Conservation (phyloP, 92 coral and sea anemone genomes). For the Bergia sp. region DNA sequence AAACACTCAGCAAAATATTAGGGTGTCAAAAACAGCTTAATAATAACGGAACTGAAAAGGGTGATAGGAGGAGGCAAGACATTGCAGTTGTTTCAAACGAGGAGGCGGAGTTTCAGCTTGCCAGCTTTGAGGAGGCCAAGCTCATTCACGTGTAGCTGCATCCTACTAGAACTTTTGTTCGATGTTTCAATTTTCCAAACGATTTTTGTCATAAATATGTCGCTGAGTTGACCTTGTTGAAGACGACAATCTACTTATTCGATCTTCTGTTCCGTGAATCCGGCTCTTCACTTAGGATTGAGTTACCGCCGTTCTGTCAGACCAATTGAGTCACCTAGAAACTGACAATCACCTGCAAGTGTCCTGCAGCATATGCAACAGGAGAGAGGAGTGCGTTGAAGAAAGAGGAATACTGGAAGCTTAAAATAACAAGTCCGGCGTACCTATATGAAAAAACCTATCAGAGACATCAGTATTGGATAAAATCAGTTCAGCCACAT, state of each 20-base stretch:
- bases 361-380: background rate
- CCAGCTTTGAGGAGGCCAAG: too few species aligned
- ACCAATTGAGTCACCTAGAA: background rate
- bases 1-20: background rate
- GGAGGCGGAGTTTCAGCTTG: constrained; percentile 20
- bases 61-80: background rate
- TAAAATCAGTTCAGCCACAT: background rate
- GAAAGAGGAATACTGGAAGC: too few species aligned
- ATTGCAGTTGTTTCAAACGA: background rate
- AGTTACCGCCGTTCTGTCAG: background rate
- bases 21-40: background rate
- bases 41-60: background rate
- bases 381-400: background rate
- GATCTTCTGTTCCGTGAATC: too few species aligned
- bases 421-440: too few species aligned
- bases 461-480: background rate
- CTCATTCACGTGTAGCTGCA: background rate
- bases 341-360: background rate
- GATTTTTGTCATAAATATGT: too few species aligned
- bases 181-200: too few species aligned
- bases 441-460: too few species aligned
- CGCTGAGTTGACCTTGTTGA: background rate
- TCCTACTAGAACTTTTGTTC: background rate
- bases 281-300: background rate
- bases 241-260: background rate